Evolutionary conservation across 2,113 vertebrate species (phyloP), one percentile per base, ranked within the genome.

Genomic region (Picathartes gymnocephalus): DNA sequence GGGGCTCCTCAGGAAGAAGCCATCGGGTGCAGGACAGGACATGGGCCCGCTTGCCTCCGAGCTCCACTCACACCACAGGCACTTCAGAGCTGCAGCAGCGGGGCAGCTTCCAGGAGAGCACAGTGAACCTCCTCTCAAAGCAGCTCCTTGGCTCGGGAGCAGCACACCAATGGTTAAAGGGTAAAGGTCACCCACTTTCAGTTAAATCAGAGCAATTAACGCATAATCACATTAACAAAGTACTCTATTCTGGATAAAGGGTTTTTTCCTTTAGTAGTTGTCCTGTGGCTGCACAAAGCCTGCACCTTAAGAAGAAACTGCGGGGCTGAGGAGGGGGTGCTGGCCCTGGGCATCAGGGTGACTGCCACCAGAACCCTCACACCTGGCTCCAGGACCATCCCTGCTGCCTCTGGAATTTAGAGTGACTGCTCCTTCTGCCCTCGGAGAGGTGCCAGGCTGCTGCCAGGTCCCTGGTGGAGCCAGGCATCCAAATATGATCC

Each of bases 161-260:
- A 93, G 92, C 86, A 45, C 64, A 54, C 25, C 4, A 35, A 2
- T 22, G 62, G 94, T 94, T 96, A 94, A 93, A 66, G 84, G n/a
- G 77, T 83, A 92, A 30, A 88, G 33, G 70, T 86, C 92, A 31
- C 53, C 31, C 69, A 45, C 73, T 86, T 80, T 2, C 48, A 57
- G 57, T 81, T 71, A 70, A 95, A 91, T n/a, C 74, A 65, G 35
- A 86, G 66, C 93, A 91, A 87, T 95, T 96, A 93, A 58, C 44
- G 19, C 72, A 45, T 88, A 77, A 94, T 85, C 82, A 89, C 94
- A 80, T 96, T 87, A 90, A 86, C 77, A 31, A 69, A 95, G 62
- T n/a, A 19, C 72, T 64, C 40, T 77, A 28, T 83, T 81, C 39
- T 56, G 85, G 81, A 91, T 92, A 70, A 95, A 95, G 76, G 86